Evolutionary conservation across 2,888 invertebrate genomes (phyloP).

Genomic region (Chloroclysta siterata): DNA sequence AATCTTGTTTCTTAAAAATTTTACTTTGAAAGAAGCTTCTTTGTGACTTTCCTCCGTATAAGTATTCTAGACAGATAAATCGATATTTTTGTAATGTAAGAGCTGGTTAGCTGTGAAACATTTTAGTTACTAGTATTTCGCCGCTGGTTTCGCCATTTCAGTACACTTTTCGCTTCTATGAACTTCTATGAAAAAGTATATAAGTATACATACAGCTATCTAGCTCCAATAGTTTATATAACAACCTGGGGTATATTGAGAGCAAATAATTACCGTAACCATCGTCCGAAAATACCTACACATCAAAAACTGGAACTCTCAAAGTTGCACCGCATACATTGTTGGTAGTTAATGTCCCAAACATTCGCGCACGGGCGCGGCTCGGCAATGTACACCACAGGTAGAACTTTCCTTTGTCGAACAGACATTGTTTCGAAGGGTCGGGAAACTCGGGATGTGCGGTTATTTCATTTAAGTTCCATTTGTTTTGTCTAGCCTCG

Average conservation of each 20-base stretch:
- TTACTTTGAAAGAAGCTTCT: background rate
- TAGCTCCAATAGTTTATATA: too few species aligned
- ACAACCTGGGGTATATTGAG: background rate
- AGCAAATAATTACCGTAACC: constrained; percentile 13
- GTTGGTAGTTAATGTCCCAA: constrained; percentile 31
- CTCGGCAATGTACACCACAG: constrained; percentile 28
- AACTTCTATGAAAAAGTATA: too few species aligned
- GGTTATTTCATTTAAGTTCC: constrained; percentile 30
- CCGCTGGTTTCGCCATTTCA: too few species aligned
- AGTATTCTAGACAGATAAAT: constrained; percentile 4
- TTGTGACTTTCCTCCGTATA: background rate
- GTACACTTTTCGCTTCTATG: too few species aligned
- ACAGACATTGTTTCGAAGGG: constrained; percentile 31
- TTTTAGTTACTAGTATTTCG: too few species aligned
- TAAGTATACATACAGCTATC: too few species aligned
- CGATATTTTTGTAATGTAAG: background rate
- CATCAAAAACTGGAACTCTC: constrained; percentile 34
- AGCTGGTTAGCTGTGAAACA: too few species aligned
- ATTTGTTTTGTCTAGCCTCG: constrained; percentile 21
- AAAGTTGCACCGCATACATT: constrained; percentile 34
- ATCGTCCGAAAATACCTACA: constrained; percentile 24
- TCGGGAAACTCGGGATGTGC: constrained; percentile 23
- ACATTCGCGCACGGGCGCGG: constrained; percentile 20
- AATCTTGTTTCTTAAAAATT: constrained; percentile 12
- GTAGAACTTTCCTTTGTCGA: constrained; percentile 34